Conservation (phyloP, 2,888 invertebrate genomes). For the Graphium colonna region DNA sequence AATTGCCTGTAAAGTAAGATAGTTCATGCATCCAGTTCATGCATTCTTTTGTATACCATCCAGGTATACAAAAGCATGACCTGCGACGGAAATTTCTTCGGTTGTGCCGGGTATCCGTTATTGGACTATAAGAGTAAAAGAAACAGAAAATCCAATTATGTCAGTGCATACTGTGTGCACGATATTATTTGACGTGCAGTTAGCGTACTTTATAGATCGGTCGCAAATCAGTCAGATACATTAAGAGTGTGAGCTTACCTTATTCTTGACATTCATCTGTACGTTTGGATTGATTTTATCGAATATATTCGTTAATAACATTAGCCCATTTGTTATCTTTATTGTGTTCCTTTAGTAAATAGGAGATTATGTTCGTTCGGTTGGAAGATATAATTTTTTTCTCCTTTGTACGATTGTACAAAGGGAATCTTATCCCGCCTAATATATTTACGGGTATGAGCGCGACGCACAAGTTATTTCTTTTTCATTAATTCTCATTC, state of each 20-base stretch:
- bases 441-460: constrained; percentile 8
- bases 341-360: constrained; percentile 36
- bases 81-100: too few relatives aligned
- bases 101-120: too few relatives aligned
- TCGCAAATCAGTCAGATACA: too few relatives aligned
- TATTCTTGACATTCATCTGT: constrained; percentile 26
- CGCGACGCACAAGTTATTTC: constrained; percentile 6
- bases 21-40: too few relatives aligned
- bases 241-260: constrained; percentile 2
- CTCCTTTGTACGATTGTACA: constrained; percentile 28
- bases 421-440: constrained; percentile 10
- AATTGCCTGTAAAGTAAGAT: too few relatives aligned
- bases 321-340: constrained; percentile 43
- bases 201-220: too few relatives aligned
- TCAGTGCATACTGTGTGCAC: too few relatives aligned
- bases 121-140: too few relatives aligned
- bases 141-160: too few relatives aligned
- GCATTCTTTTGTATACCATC: too few relatives aligned
- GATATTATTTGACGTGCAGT: too few relatives aligned
- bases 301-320: constrained; percentile 41
- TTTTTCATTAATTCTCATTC: constrained; percentile 8
- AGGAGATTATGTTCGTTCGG: constrained; percentile 32
- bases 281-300: constrained; percentile 41
- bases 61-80: too few relatives aligned
- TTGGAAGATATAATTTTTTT: constrained; percentile 34